Evolutionary conservation across 2,113 vertebrate genomes (phyloP), one percentile per base, ranked within the genome.

Genomic region (Salvelinus fontinalis): DNA sequence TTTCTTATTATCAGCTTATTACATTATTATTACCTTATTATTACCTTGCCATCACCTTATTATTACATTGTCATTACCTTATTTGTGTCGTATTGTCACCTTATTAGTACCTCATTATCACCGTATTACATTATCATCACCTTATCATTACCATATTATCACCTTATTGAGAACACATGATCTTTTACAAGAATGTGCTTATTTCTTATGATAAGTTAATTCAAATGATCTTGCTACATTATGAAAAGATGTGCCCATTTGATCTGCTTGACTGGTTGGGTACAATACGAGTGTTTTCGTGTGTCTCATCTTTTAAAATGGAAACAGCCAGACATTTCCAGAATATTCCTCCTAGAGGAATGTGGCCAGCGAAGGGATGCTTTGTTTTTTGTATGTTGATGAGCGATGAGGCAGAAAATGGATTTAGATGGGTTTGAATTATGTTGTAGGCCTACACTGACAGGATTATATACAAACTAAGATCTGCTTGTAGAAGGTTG

Each of bases 361-460:
- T 20, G 54, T 57, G 2, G 54, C 39, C 39, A 1, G 39, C 18
- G 54, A 57, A 16, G 54, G 54, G 54, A 57, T 67, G 68, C 57
- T 31, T 34, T 68, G 48, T 80, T 79, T 76, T 76, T 73, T 48
- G 1, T 70, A 31, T 29, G n/a, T n/a, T n/a, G 65, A 27, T 68
- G 44, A 81, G 31, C 54, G 70, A 75, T 76, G 77, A 75, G 65
- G 71, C 77, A 54, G 34, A 77, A 78, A 27, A 79, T 48, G 34
- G 20, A 34, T 54, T 22, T 1, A 51, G 26, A 62, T 29, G 62
- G 24, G 5, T 26, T 2, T 57, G 60, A 26, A 76, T 74, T 67
- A 77, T 20, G 64, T 12, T 71, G 18, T 57, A 44, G 39, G 39
- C 8, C 8, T 59, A 68, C 16, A 67, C 27, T 68, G 44, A 54